A percentile compares a stretch with the other conserved stretches of the same genome.
phyloP scores from a whole-genome alignment of 2,888 invertebrate genomes.

The Hemicrepidius hirtus region DNA sequence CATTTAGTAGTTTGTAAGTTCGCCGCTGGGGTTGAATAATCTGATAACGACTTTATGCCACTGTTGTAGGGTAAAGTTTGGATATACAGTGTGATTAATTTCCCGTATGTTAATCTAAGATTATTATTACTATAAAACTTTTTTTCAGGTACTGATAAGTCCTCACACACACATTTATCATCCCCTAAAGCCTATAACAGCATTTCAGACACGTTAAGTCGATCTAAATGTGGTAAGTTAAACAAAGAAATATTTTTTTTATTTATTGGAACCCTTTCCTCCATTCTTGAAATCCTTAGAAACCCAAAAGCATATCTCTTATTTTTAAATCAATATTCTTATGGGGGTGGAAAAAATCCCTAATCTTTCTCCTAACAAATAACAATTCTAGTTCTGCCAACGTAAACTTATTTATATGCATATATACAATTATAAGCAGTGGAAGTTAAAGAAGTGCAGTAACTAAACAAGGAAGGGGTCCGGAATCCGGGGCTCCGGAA shows the following conservation, averaged over 20 bases:
- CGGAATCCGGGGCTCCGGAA: constrained; percentile 64
- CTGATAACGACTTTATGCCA: constrained; percentile 68
- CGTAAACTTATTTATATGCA: constrained; percentile 32
- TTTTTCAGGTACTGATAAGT: constrained; percentile 62
- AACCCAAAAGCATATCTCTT: too few relatives aligned
- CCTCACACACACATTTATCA: constrained; percentile 65
- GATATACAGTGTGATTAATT: constrained; percentile 48
- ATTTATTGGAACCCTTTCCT: too few relatives aligned
- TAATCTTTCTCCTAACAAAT: too few relatives aligned
- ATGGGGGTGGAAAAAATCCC: too few relatives aligned
- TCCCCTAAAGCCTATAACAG: constrained; percentile 68
- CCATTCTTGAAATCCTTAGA: too few relatives aligned
- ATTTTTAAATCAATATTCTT: too few relatives aligned
- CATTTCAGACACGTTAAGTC: constrained; percentile 66
- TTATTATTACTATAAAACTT: constrained; percentile 19
- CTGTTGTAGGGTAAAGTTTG: constrained; percentile 52
- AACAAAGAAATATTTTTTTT: too few relatives aligned
- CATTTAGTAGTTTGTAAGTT: constrained; percentile 69
- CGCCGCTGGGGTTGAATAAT: constrained; percentile 66
- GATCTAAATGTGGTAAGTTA: constrained; percentile 69
- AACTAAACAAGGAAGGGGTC: constrained; percentile 53
- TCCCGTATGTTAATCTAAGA: constrained; percentile 37
- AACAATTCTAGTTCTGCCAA: not conserved
- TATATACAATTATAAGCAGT: constrained; percentile 46
- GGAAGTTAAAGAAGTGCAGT: constrained; percentile 51